Conservation (phyloP, 2,888 invertebrate species). For the Coleophora flavipennella region DNA sequence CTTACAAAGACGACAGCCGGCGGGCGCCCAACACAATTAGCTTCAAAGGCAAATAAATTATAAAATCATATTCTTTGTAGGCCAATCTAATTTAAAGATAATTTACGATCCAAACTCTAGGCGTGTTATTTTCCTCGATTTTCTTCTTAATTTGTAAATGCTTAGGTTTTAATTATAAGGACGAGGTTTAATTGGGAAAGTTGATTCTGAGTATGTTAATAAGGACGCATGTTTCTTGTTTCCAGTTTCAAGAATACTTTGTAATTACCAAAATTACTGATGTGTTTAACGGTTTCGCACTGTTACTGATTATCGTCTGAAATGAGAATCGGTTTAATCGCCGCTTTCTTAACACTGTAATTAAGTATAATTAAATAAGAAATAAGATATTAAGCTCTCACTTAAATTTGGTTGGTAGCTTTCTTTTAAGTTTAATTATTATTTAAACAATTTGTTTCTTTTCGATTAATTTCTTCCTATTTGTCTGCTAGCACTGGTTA, state of each 20-base stretch:
- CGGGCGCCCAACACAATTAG: conserved; percentile 47
- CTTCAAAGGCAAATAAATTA: conserved; percentile 51
- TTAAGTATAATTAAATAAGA: too few relatives aligned
- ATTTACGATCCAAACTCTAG: conserved; percentile 7
- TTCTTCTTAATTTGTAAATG: conserved; percentile 12
- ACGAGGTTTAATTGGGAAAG: conserved; percentile 51
- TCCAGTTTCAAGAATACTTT: conserved; percentile 42
- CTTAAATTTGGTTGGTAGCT: too few relatives aligned
- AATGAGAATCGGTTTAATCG: conserved; percentile 58
- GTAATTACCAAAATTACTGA: conserved; percentile 47
- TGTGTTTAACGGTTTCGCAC: conserved; percentile 43
- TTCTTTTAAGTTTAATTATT: too few relatives aligned
- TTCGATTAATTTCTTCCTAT: too few relatives aligned
- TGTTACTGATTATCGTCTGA: conserved; percentile 53
- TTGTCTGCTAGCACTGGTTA: too few relatives aligned
- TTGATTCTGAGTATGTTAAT: conserved; percentile 36
- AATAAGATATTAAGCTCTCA: too few relatives aligned
- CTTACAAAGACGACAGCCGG: conserved; percentile 34
- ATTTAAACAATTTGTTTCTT: too few relatives aligned
- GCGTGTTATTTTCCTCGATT: conserved; percentile 13
- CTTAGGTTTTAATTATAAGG: conserved; percentile 44
- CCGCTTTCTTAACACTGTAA: conserved; percentile 40
- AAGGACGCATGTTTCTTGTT: conserved; percentile 42
- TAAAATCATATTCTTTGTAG: conserved; percentile 41
- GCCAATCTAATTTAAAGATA: conserved; percentile 35